A percentile compares a stretch with the other conserved stretches of the same genome.
Evolutionary conservation across 2,888 invertebrate species (phyloP).

Genomic region (Cheilosia grossa): DNA sequence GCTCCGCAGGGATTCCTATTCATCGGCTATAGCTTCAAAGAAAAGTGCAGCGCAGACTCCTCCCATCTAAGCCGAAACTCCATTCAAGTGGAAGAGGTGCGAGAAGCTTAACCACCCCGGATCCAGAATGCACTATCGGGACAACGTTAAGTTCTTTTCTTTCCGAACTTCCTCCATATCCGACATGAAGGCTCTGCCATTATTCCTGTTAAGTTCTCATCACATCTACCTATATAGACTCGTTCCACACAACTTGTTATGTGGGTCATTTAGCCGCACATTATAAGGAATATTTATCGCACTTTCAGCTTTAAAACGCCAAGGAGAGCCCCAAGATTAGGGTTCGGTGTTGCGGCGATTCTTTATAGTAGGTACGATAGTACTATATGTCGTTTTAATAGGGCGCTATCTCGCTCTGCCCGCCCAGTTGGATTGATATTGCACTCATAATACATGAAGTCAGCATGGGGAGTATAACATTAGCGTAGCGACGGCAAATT

Average conservation of each 20-base stretch:
- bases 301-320: slow-evolving; percentile 10
- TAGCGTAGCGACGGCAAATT: slow-evolving; percentile 58
- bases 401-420: background rate
- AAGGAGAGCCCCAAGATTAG: background rate
- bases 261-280: slow-evolving; percentile 60
- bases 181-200: background rate
- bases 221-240: background rate
- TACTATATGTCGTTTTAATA: slow-evolving; percentile 42
- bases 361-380: too few species aligned
- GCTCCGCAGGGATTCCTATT: background rate
- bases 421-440: slow-evolving; percentile 3
- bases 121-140: slow-evolving; percentile 1
- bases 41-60: background rate
- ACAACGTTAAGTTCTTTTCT: background rate
- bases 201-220: slow-evolving; percentile 1
- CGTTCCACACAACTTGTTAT: slow-evolving; percentile 55
- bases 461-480: slow-evolving; percentile 43
- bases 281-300: slow-evolving; percentile 59
- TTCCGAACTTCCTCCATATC: background rate
- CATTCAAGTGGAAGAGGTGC: slow-evolving; percentile 12
- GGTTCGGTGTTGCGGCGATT: slow-evolving; percentile 11
- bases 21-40: background rate
- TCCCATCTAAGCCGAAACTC: background rate
- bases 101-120: background rate
- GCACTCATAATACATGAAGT: slow-evolving; percentile 5